phyloP scores from a whole-genome alignment of 2,888 invertebrate genomes.

The Dynastes grantii region DNA sequence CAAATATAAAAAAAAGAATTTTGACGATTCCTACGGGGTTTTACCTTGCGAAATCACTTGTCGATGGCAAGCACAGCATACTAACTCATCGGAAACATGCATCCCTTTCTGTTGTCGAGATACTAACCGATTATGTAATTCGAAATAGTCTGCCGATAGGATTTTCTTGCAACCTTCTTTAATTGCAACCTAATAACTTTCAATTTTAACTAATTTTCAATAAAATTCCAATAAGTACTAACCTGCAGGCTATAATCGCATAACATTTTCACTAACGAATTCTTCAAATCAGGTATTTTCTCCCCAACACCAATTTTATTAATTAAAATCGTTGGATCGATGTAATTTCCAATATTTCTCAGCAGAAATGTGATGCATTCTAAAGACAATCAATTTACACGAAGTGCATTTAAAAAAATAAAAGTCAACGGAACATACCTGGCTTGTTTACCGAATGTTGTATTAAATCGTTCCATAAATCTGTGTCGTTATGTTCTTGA shows the following conservation, averaged over 20 bases:
- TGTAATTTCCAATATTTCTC: conserved; percentile 80
- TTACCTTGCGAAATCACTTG: conserved; percentile 82
- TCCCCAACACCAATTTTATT: conserved; percentile 88
- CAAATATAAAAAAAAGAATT: background rate
- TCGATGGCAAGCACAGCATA: conserved; percentile 86
- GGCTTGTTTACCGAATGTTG: conserved; percentile 90
- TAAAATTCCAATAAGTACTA: conserved; percentile 51
- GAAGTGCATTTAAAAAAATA: background rate
- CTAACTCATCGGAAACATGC: conserved; percentile 81
- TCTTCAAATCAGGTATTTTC: conserved; percentile 91
- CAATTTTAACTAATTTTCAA: background rate
- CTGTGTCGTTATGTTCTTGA: conserved; percentile 94
- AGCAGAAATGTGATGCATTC: conserved; percentile 61
- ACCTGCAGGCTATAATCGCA: conserved; percentile 95
- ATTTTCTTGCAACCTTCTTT: conserved; percentile 94
- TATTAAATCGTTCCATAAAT: conserved; percentile 94
- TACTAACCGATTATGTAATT: conserved; percentile 87
- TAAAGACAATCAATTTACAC: conserved; percentile 56
- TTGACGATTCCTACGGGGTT: conserved; percentile 44
- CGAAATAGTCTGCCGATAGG: conserved; percentile 91
- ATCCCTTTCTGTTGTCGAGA: conserved; percentile 85
- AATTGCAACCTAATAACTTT: conserved; percentile 80
- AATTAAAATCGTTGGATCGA: conserved; percentile 89
- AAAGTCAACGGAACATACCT: conserved; percentile 61
- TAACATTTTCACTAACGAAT: conserved; percentile 94